A percentile compares a stretch with the other conserved stretches of the same genome.
Evolutionary conservation across 2,888 invertebrate species (phyloP).

Genomic region (Phortica magna): DNA sequence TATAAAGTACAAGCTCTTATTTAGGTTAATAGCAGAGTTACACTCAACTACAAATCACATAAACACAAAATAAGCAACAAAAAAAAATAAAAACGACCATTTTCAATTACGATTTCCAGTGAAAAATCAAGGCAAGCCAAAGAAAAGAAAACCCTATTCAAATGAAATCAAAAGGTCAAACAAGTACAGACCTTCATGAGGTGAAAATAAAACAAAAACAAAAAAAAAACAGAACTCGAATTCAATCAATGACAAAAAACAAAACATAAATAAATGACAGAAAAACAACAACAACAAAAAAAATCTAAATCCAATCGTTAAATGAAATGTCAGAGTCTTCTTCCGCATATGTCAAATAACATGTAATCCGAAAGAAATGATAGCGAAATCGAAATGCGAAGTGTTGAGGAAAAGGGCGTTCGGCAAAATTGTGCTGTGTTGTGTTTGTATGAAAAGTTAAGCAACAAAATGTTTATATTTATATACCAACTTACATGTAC

Average conservation of each 20-base stretch:
- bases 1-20: background rate
- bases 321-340: conserved; percentile 28
- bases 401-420: background rate
- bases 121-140: conserved; percentile 8
- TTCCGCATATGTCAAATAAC: conserved; percentile 42
- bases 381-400: background rate
- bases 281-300: background rate
- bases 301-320: conserved; percentile 3
- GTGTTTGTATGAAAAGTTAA: conserved; percentile 7
- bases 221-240: background rate
- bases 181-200: conserved; percentile 9
- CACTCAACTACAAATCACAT: background rate
- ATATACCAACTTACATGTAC: background rate
- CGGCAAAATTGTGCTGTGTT: background rate
- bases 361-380: background rate
- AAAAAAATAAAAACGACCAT: background rate
- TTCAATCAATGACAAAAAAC: conserved; percentile 33
- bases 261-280: conserved; percentile 43
- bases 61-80: background rate
- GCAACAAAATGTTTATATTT: background rate
- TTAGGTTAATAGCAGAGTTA: conserved; percentile 14
- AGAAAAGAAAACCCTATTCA: conserved; percentile 15
- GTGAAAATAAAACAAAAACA: background rate
- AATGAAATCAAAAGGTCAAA: conserved; percentile 30
- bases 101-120: conserved; percentile 25